Percentiles rank a stretch among this genome's conserved stretches.
Evolutionary conservation across 2,888 invertebrate genomes (phyloP).

Genomic region (Spodoptera picta): DNA sequence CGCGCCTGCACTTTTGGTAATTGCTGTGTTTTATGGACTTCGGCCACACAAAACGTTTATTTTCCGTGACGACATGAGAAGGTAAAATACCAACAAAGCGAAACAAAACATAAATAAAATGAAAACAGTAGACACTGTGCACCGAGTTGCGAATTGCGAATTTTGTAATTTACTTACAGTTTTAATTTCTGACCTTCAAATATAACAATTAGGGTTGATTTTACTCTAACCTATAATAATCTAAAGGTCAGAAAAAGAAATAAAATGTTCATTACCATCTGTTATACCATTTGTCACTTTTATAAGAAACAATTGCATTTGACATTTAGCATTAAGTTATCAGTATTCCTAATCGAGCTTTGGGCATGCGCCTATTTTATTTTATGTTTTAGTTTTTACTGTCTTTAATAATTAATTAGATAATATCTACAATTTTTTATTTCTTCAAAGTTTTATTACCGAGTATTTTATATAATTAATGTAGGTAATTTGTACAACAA

Average conservation of each 20-base stretch:
- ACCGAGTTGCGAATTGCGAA: too few relatives aligned
- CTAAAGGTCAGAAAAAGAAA: conserved; percentile 36
- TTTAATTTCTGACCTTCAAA: too few relatives aligned
- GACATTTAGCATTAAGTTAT: conserved; percentile 29
- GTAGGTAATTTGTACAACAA: too few relatives aligned
- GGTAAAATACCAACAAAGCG: conserved; percentile 38
- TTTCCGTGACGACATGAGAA: conserved; percentile 35
- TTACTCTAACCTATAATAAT: too few relatives aligned
- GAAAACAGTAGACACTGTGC: conserved; percentile 32
- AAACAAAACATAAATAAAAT: conserved; percentile 33
- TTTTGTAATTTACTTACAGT: too few relatives aligned
- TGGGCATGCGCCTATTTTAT: too few relatives aligned
- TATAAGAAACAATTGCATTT: conserved; percentile 23
- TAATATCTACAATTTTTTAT: too few relatives aligned
- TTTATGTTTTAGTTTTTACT: too few relatives aligned
- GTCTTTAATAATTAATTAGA: too few relatives aligned
- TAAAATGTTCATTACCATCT: conserved; percentile 32
- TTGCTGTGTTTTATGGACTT: conserved; percentile 56
- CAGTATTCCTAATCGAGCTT: conserved; percentile 14
- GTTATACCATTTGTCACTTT: conserved; percentile 15
- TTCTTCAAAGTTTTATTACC: too few relatives aligned
- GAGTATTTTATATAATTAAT: too few relatives aligned
- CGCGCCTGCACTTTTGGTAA: conserved; percentile 52
- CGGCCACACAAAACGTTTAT: conserved; percentile 43
- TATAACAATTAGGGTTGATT: too few relatives aligned